Evolutionary conservation across 2,888 invertebrate species (phyloP).

Genomic region (Calephelis perditalis): DNA sequence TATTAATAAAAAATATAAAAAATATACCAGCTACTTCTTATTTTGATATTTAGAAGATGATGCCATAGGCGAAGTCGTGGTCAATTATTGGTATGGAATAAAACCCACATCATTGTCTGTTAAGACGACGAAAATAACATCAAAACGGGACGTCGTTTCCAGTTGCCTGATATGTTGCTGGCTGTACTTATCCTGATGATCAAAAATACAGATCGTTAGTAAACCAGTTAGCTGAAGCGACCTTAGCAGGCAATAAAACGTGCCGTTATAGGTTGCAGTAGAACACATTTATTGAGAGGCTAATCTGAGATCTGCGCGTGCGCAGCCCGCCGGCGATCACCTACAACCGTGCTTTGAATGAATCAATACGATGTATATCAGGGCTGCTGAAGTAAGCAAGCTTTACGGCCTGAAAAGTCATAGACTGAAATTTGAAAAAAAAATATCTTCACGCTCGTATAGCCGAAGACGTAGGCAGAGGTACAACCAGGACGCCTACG

Average conservation of each 20-base stretch:
- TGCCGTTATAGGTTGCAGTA: constrained; percentile 34
- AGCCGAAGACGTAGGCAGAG: no score
- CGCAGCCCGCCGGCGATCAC: constrained; percentile 31
- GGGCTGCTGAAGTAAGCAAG: background rate
- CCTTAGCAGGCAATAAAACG: constrained; percentile 32
- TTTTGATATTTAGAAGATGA: no score
- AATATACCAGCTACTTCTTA: no score
- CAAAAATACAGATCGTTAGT: constrained; percentile 4
- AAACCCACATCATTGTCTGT: no score
- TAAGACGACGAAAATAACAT: no score
- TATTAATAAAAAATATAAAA: no score
- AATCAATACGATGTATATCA: constrained; percentile 13
- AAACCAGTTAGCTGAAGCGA: constrained; percentile 18
- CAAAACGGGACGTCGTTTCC: no score
- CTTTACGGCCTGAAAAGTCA: background rate
- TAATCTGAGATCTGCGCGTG: constrained; percentile 41
- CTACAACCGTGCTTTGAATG: constrained; percentile 21
- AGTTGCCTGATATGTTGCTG: background rate
- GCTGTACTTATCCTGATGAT: constrained; percentile 5
- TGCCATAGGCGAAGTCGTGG: no score
- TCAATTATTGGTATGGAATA: no score
- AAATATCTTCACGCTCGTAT: no score
- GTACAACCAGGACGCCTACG: no score
- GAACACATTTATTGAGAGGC: constrained; percentile 37
- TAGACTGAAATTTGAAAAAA: no score